Evolutionary conservation across 2,888 invertebrate species (phyloP).

Genomic region (Heliconius hortense): DNA sequence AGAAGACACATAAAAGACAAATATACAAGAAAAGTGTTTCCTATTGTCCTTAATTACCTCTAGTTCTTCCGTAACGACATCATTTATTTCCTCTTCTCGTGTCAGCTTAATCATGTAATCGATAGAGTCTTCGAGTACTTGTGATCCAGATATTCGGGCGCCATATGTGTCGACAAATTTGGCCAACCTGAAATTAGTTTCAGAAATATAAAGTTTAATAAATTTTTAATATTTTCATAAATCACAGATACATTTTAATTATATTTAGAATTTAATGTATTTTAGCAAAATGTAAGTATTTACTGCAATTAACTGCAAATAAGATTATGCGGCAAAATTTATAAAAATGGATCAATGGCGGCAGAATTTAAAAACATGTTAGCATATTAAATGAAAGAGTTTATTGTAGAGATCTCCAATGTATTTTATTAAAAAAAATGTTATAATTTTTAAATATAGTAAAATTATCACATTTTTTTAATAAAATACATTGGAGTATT

Average conservation of each 20-base stretch:
- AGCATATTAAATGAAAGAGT: no score
- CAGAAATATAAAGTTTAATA: background rate
- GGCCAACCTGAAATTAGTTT: slow-evolving; percentile 57
- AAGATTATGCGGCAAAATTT: no score
- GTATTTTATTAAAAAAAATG: no score
- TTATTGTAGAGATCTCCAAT: no score
- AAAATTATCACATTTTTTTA: no score
- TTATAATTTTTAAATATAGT: no score
- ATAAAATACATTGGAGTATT: no score
- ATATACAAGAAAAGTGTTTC: slow-evolving; percentile 11
- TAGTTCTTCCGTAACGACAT: slow-evolving; percentile 87
- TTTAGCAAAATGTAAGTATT: no score
- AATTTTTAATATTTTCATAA: background rate
- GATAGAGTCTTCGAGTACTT: slow-evolving; percentile 84
- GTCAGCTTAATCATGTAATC: slow-evolving; percentile 83
- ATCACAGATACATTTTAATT: background rate
- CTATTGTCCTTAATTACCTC: slow-evolving; percentile 53
- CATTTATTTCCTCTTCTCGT: slow-evolving; percentile 63
- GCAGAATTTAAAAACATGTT: no score
- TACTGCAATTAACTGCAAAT: no score
- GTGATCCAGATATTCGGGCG: slow-evolving; percentile 83
- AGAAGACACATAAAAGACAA: background rate
- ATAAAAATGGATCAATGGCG: no score
- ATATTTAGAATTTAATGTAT: background rate
- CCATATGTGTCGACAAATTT: slow-evolving; percentile 83